Evolutionary conservation across 1,140 invertebrate genomes (phyloP).

Genomic region (Drosophila truncata): DNA sequence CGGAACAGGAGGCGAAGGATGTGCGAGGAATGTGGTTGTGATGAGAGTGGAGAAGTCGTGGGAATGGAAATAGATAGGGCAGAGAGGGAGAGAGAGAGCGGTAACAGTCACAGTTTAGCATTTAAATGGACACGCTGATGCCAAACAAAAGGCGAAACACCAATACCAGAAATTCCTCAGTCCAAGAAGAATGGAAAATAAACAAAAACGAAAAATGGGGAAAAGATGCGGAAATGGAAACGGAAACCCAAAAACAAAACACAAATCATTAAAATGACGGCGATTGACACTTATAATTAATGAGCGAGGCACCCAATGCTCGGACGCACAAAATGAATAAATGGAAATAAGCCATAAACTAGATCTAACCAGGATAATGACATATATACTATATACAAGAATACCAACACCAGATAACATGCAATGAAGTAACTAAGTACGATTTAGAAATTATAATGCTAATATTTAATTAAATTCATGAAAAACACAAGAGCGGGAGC

Average conservation of each 20-base stretch:
- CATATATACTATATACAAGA: constrained; percentile 11
- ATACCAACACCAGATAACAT: constrained; percentile 49
- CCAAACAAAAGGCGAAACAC: constrained; percentile 65
- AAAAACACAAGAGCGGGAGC: background rate
- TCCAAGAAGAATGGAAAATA: constrained; percentile 9
- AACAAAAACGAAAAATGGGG: constrained; percentile 14
- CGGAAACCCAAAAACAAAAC: constrained; percentile 64
- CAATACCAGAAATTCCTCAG: constrained; percentile 41
- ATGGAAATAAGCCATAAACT: constrained; percentile 59
- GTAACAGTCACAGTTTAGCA: constrained; percentile 66
- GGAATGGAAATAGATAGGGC: constrained; percentile 36
- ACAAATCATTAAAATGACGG: constrained; percentile 79
- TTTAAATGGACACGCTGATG: constrained; percentile 71
- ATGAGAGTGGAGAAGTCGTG: constrained; percentile 5
- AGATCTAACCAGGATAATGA: constrained; percentile 34
- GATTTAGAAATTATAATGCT: constrained; percentile 31
- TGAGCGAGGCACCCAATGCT: constrained; percentile 64
- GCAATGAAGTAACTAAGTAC: constrained; percentile 38
- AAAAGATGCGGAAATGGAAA: constrained; percentile 37
- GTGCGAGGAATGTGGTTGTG: constrained; percentile 15
- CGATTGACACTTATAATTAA: constrained; percentile 83
- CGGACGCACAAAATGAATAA: constrained; percentile 62
- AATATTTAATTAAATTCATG: constrained; percentile 56
- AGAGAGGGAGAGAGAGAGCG: background rate
- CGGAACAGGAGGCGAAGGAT: constrained; percentile 44